Conservation (phyloP, 2,797 vertebrate species). For the Protosalanx chinensis region DNA sequence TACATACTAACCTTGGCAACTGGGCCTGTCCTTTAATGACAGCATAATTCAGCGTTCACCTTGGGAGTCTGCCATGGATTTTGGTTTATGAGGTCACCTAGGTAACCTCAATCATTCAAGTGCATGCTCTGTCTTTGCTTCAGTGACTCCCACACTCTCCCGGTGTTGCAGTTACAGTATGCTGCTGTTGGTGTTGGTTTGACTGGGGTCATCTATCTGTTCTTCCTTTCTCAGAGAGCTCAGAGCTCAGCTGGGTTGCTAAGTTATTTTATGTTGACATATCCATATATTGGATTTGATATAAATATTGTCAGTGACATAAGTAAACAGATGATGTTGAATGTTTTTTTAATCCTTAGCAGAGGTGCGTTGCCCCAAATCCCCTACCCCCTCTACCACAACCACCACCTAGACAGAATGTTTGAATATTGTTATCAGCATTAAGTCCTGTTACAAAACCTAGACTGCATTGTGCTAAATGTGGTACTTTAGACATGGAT, state of each 20-base stretch:
- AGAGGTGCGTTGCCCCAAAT: too few species aligned
- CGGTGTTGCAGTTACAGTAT: background rate
- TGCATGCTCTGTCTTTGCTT: constrained; percentile 77
- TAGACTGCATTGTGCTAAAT: background rate
- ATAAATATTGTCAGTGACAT: too few species aligned
- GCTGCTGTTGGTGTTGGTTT: background rate
- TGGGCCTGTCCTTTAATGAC: constrained; percentile 81
- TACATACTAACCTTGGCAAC: constrained; percentile 85
- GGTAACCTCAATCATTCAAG: constrained; percentile 84
- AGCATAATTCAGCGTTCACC: constrained; percentile 84
- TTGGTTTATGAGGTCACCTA: constrained; percentile 82
- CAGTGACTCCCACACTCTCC: constrained; percentile 63
- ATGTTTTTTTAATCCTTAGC: background rate
- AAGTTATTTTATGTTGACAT: background rate
- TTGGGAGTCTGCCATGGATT: constrained; percentile 81
- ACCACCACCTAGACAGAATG: background rate
- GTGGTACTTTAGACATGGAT: constrained; percentile 9
- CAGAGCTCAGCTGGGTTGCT: background rate
- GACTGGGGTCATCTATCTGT: background rate
- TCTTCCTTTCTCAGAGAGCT: background rate
- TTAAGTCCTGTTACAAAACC: background rate
- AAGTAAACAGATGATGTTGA: background rate
- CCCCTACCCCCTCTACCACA: too few species aligned
- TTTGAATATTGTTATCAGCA: background rate
- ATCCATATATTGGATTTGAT: background rate